phyloP scores from a whole-genome alignment of 1,140 invertebrate genomes.

The Bombus balteatus region DNA sequence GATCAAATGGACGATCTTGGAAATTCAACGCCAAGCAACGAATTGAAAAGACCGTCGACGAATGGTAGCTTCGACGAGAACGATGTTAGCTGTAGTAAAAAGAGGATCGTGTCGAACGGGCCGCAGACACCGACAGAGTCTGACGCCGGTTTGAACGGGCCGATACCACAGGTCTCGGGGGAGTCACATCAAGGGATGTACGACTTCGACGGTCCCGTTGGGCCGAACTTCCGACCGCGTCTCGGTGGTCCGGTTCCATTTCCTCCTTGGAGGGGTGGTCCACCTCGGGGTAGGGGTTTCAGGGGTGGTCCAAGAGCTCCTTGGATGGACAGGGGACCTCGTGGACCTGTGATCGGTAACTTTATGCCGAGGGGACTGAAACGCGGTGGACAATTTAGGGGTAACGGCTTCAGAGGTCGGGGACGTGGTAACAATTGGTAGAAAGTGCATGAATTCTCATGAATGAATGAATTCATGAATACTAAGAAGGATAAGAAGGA shows the following conservation, averaged over 20 bases:
- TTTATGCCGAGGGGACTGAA: slow-evolving; percentile 74
- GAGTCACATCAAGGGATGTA: slow-evolving; percentile 63
- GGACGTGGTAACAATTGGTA: slow-evolving; percentile 73
- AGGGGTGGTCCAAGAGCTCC: slow-evolving; percentile 74
- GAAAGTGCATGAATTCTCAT: slow-evolving; percentile 13
- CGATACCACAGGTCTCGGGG: slow-evolving; percentile 30
- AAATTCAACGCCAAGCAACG: slow-evolving; percentile 58
- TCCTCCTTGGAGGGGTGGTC: slow-evolving; percentile 69
- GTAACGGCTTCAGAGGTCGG: slow-evolving; percentile 71
- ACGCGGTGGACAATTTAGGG: slow-evolving; percentile 73
- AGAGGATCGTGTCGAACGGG: slow-evolving; percentile 63
- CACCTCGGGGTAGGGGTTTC: slow-evolving; percentile 66
- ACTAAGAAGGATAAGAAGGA: neutral
- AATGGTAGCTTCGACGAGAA: slow-evolving; percentile 68
- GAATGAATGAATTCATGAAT: no score
- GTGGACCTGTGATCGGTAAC: slow-evolving; percentile 64
- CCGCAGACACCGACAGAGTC: slow-evolving; percentile 43
- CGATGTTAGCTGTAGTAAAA: slow-evolving; percentile 50
- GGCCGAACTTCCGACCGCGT: slow-evolving; percentile 68
- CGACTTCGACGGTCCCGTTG: slow-evolving; percentile 64
- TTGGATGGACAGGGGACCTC: slow-evolving; percentile 77
- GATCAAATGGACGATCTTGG: slow-evolving; percentile 74
- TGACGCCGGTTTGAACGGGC: slow-evolving; percentile 54
- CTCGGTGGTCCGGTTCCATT: slow-evolving; percentile 60
- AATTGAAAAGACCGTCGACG: slow-evolving; percentile 64